Base-by-base conservation (phyloP, 64 coral and sea anemone species). In the Montipora efflorescens region DNA sequence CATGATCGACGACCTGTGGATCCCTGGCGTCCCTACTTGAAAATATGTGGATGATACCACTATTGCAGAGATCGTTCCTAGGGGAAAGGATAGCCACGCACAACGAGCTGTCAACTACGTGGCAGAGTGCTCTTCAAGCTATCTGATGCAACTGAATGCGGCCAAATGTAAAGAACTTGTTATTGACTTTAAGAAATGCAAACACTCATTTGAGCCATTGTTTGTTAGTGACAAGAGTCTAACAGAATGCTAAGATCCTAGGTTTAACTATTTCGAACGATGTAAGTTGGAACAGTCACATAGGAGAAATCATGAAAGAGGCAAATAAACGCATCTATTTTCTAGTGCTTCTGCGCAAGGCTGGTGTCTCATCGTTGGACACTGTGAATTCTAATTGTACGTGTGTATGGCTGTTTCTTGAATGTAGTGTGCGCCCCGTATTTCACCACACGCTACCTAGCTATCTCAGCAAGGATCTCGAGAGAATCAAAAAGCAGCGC, bases 351-450 rank as follows among this genome's bases (percentile, higher is more conserved):
- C 51, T 88, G 12, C 0, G n/a, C 16, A 73, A 68, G 48, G 70
- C 68, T 18, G 67, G 68, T 49, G 48, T 88, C 22, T 25, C 86
- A 16, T 16, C 50, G 52, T 74, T 12, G 7, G 86, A 88, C 3
- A 88, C 49, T 53, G 59, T 88, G 68, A 88, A 72, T 48, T 88
- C 75, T 69, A 48, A 88, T n/a, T 88, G 86, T 74, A 88, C 67
- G 0, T 47, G 67, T 74, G 51, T 88, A 18, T 14, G 86, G 72
- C 48, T 70, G 7, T 46, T 88, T 46, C 69, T 88, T 75, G 12
- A 14, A 66, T 48, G 53, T 48, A 28, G 28, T 28, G 1, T 28
- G 28, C 28, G 28, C 11, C 86, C 67, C 3, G 72, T 88, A 8
- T 88, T 88, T 12, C 45, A 88, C 47, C 86, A 88, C 43, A 25